These are phyloP conservation scores for Lampris megalopsis DNA, from an alignment of 2,113 vertebrate genomes.

Conservation along the genomic window DNA sequence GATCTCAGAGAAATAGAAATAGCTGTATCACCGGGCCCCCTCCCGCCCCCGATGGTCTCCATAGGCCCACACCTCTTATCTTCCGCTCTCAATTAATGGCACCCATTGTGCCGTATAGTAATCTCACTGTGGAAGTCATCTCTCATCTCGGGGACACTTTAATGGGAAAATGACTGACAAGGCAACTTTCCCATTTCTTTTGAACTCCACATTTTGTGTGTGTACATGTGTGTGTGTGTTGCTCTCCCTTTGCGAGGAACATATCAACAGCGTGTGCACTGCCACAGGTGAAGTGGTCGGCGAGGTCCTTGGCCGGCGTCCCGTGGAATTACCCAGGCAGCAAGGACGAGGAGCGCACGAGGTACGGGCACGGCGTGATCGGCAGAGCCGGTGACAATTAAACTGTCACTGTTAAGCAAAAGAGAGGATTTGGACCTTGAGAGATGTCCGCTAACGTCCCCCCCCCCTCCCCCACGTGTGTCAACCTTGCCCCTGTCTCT, in stretches of 20 bases:
- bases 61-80: neutral
- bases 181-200: neutral
- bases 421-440: constrained; percentile 64
- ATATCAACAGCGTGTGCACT: constrained; percentile 4
- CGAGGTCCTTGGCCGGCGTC: constrained; percentile 41
- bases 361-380: constrained; percentile 44
- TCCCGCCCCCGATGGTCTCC: neutral
- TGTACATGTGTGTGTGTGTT: neutral
- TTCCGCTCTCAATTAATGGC: neutral
- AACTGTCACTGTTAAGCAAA: constrained; percentile 66
- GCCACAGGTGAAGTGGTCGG: constrained; percentile 49
- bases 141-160: neutral
- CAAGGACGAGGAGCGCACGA: constrained; percentile 39
- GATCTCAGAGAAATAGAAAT: neutral
- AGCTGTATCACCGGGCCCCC: neutral
- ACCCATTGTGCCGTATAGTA: constrained; percentile 2
- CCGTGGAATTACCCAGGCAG: constrained; percentile 35
- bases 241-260: neutral
- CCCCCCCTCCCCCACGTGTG: constrained; percentile 36
- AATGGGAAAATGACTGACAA: neutral
- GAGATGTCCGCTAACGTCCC: constrained; percentile 62
- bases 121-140: neutral
- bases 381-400: constrained; percentile 70
- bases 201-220: neutral
- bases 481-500: constrained; percentile 40